Conservation (phyloP, 2,888 invertebrate species). For the Hypselothyrea guttata region DNA sequence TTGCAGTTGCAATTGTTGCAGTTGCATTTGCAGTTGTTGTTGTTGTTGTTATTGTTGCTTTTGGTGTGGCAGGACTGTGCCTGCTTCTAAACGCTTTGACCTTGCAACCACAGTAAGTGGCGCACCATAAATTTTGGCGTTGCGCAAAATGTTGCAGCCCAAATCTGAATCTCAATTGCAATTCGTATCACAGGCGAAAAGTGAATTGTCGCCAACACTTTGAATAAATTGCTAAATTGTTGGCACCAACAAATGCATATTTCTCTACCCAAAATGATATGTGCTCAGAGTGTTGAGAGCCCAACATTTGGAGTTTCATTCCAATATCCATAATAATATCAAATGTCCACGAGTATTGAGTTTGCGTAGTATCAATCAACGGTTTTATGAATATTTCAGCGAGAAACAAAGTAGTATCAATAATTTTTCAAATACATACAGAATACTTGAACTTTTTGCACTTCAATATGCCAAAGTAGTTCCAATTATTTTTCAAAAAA, state of each 20-base stretch:
- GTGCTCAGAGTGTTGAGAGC: neutral
- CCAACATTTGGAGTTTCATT: no score
- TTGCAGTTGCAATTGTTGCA: conserved; percentile 16
- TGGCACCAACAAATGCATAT: conserved; percentile 32
- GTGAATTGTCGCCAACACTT: conserved; percentile 72
- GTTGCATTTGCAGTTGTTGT: neutral
- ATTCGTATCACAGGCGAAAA: conserved; percentile 55
- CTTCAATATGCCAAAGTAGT: no score
- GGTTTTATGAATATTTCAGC: no score
- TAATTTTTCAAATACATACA: no score
- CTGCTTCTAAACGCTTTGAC: conserved; percentile 66
- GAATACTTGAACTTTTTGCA: no score
- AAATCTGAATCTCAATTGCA: conserved; percentile 31
- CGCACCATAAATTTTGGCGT: conserved; percentile 67
- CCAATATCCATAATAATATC: no score
- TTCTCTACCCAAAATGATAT: neutral
- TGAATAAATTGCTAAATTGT: conserved; percentile 66
- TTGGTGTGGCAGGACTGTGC: neutral
- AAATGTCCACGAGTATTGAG: no score
- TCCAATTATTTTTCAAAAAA: no score
- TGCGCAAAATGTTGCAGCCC: conserved; percentile 56
- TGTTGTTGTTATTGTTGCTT: neutral
- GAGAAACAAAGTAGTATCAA: no score
- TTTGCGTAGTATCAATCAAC: no score
- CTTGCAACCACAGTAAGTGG: conserved; percentile 68